These are phyloP conservation scores for Strigops habroptila DNA, from an alignment of 2,113 vertebrate genomes.

Conservation along the genomic window DNA sequence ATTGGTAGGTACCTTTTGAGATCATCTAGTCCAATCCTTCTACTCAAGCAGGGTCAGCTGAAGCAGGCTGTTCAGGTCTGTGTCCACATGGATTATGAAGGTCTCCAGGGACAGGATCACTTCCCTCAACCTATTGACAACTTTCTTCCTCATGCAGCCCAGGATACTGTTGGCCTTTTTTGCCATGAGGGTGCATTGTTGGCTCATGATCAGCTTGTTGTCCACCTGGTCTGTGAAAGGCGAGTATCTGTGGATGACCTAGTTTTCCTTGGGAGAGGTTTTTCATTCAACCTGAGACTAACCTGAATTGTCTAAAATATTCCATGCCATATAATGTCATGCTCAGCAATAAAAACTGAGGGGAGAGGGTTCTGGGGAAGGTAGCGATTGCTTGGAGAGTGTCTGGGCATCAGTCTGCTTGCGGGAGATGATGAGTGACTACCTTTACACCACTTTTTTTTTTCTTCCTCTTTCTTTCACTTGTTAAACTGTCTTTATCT, in stretches of 20 bases:
- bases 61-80: neutral
- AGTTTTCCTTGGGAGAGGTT: neutral
- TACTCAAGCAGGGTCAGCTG: neutral
- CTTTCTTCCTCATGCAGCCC: neutral
- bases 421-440: neutral
- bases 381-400: neutral
- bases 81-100: neutral
- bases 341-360: neutral
- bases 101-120: neutral
- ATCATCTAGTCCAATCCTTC: neutral
- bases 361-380: fast-evolving
- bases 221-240: neutral
- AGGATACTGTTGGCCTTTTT: neutral
- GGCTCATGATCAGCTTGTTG: neutral
- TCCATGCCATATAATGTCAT: neutral
- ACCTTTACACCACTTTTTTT: neutral
- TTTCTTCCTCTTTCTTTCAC: neutral
- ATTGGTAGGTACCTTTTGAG: neutral
- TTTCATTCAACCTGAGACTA: neutral
- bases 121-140: neutral
- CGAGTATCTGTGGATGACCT: neutral
- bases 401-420: neutral
- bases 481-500: neutral
- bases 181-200: neutral
- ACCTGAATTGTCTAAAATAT: neutral